A percentile compares a stretch with the other conserved stretches of the same genome.
Evolutionary conservation across 2,888 invertebrate genomes (phyloP).

Genomic region (Chrysolina oricalcia): DNA sequence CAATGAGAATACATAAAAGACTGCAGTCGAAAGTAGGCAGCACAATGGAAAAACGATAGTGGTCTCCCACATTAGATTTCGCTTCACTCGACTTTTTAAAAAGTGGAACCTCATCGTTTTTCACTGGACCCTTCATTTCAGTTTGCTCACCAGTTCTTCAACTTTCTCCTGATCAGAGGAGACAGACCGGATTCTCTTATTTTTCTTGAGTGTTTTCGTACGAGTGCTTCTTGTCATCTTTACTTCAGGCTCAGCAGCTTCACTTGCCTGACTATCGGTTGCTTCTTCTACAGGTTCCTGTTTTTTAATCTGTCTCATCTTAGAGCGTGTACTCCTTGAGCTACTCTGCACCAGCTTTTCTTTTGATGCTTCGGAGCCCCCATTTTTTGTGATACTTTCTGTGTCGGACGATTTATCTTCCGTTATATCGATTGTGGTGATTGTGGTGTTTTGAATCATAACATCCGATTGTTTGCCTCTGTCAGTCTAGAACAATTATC

Average conservation of each 20-base stretch:
- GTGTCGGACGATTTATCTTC: conserved; percentile 57
- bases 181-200: conserved; percentile 31
- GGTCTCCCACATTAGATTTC: no score
- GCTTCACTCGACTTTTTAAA: no score
- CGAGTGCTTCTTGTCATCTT: conserved; percentile 41
- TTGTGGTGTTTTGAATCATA: conserved; percentile 55
- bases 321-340: conserved; percentile 40
- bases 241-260: conserved; percentile 21
- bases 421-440: conserved; percentile 56
- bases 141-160: background rate
- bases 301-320: conserved; percentile 40
- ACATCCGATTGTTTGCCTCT: conserved; percentile 59
- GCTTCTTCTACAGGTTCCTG: background rate
- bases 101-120: no score
- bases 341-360: conserved; percentile 3
- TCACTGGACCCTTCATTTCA: no score
- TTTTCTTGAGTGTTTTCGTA: conserved; percentile 48
- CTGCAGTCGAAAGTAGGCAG: no score
- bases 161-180: conserved; percentile 17
- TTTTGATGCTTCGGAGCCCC: conserved; percentile 31
- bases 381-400: conserved; percentile 32
- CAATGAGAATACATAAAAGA: no score
- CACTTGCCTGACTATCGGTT: conserved; percentile 11
- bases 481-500: conserved; percentile 28
- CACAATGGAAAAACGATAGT: no score